Evolutionary conservation across 2,113 vertebrate genomes (phyloP).

Genomic region (Hydrolagus affinis): DNA sequence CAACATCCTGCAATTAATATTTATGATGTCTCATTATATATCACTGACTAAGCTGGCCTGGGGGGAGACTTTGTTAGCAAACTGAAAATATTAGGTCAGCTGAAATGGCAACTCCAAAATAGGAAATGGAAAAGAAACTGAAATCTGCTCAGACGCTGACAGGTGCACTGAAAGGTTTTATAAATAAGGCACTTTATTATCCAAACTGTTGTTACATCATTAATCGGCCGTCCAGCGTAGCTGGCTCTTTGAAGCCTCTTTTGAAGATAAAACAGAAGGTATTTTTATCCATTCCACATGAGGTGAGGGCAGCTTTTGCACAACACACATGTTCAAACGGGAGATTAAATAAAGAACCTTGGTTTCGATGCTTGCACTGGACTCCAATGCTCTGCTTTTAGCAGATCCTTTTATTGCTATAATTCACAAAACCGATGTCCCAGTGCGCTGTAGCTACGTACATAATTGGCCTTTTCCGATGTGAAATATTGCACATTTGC

Average conservation of each 20-base stretch:
- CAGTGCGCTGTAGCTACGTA: background rate
- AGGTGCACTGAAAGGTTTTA: background rate
- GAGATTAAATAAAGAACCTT: background rate
- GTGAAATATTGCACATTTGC: background rate
- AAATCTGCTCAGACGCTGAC: no score
- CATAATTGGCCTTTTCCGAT: background rate
- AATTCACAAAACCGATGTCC: background rate
- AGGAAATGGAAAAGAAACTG: background rate
- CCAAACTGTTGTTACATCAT: background rate
- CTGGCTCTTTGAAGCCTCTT: background rate
- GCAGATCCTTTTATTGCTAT: background rate
- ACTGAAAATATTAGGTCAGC: constrained; percentile 37
- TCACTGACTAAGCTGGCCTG: constrained; percentile 35
- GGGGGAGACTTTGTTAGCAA: constrained; percentile 37
- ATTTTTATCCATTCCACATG: no score
- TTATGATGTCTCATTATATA: constrained; percentile 42
- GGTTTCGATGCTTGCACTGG: background rate
- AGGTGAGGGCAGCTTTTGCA: no score
- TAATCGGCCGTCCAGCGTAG: background rate
- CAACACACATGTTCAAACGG: background rate
- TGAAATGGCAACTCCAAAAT: background rate
- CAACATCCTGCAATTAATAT: constrained; percentile 47
- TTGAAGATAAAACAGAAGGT: no score
- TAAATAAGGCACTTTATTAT: background rate
- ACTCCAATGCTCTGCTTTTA: background rate